A percentile compares a stretch with the other conserved stretches of the same genome.
phyloP scores from a whole-genome alignment of 2,888 invertebrate genomes.

The Noctua janthe region DNA sequence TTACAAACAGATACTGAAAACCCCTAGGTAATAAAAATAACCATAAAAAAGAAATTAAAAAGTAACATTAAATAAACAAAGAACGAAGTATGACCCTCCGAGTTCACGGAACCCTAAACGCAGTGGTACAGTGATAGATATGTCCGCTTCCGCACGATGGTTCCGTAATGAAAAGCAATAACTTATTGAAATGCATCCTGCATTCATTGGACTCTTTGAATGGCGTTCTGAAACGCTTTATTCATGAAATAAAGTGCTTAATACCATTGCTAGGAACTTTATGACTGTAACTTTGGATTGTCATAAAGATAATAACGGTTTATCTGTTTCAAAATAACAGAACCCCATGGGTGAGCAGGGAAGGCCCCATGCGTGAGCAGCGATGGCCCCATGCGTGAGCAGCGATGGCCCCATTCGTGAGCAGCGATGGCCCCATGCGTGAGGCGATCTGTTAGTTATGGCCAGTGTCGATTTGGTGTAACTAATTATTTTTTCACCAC shows the following conservation, averaged over 20 bases:
- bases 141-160: slow-evolving; percentile 28
- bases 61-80: background rate
- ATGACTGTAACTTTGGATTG: background rate
- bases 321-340: background rate
- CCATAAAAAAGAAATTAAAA: slow-evolving; percentile 1
- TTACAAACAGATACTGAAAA: background rate
- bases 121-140: slow-evolving; percentile 1
- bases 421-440: no score
- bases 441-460: background rate
- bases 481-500: background rate
- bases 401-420: no score
- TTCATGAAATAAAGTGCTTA: background rate
- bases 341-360: background rate
- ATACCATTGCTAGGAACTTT: background rate
- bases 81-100: background rate
- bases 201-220: slow-evolving; percentile 21
- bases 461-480: background rate
- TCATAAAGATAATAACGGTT: no score
- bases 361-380: no score
- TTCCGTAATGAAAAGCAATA: slow-evolving; percentile 41
- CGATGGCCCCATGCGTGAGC: no score
- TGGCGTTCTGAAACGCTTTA: background rate
- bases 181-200: slow-evolving; percentile 38
- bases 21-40: background rate
- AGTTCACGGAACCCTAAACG: slow-evolving; percentile 31